Percentiles rank a stretch among this genome's conserved stretches.
Evolutionary conservation across 2,888 invertebrate genomes (phyloP).

Genomic region (Rhamphomyia laevipes): DNA sequence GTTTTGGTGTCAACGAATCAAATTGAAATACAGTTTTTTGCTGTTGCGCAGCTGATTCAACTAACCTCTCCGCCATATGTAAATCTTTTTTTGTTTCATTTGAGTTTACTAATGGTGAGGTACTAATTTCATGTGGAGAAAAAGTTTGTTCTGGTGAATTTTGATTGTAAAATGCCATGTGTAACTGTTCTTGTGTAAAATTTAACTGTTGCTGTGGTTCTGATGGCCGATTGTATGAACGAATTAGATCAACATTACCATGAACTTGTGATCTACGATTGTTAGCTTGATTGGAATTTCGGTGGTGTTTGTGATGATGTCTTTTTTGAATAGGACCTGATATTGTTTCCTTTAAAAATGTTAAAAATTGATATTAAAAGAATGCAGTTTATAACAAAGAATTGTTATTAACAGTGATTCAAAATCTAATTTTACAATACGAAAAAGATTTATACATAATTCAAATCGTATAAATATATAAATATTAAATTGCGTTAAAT

Average conservation of each 20-base stretch:
- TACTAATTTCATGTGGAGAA: conserved; percentile 19
- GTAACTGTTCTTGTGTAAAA: conserved; percentile 21
- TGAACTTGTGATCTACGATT: conserved; percentile 18
- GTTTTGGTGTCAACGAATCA: conserved; percentile 37
- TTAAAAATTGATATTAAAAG: too few relatives aligned
- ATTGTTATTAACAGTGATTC: too few relatives aligned
- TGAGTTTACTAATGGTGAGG: conserved; percentile 1
- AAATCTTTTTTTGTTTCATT: conserved; percentile 22
- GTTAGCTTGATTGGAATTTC: conserved; percentile 22
- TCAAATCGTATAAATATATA: too few relatives aligned
- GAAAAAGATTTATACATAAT: too few relatives aligned
- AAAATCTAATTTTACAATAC: too few relatives aligned
- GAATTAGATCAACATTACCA: conserved; percentile 17
- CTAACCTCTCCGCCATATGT: conserved; percentile 36
- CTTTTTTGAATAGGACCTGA: conserved; percentile 14
- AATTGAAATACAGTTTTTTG: conserved; percentile 37
- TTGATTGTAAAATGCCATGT: conserved; percentile 20
- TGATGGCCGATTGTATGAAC: conserved; percentile 17
- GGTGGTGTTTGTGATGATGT: conserved; percentile 29
- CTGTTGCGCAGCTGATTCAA: conserved; percentile 33
- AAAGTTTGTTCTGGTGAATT: conserved; percentile 19
- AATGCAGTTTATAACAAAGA: too few relatives aligned
- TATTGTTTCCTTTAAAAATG: not conserved
- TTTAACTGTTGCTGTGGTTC: conserved; percentile 18
- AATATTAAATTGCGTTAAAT: too few relatives aligned